Conservation (phyloP, 2,888 invertebrate genomes). For the Petrophora chlorosata region DNA sequence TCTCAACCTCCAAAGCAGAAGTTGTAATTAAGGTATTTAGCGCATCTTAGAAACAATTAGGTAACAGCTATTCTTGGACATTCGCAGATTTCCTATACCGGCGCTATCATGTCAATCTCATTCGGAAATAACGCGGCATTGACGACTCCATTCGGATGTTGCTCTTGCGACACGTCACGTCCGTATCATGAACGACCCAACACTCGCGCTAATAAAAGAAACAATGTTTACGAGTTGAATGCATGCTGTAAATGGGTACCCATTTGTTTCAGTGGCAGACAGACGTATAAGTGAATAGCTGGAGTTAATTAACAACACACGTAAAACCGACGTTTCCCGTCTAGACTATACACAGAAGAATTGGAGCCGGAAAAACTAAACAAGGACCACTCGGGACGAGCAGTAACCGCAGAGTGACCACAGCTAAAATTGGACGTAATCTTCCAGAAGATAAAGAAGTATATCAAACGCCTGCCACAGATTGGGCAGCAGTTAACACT, state of each 20-base stretch:
- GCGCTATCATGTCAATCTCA: not conserved
- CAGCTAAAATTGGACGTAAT: slow-evolving; percentile 1
- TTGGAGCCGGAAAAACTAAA: not conserved
- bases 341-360: slow-evolving; percentile 10
- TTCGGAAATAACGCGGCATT: slow-evolving; percentile 14
- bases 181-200: slow-evolving; percentile 2
- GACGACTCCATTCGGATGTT: slow-evolving; percentile 7
- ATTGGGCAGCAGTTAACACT: not conserved
- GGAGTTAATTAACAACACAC: not conserved
- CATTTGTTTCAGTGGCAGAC: not conserved
- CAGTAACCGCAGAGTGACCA: not conserved
- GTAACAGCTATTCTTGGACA: not conserved
- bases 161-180: not conserved
- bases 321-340: not conserved
- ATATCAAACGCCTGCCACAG: slow-evolving; percentile 4
- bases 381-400: not conserved
- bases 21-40: slow-evolving; percentile 25
- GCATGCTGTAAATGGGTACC: not conserved
- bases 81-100: slow-evolving; percentile 19
- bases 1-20: slow-evolving; percentile 7
- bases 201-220: slow-evolving; percentile 8
- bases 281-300: not conserved
- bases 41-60: slow-evolving; percentile 15
- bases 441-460: slow-evolving; percentile 10
- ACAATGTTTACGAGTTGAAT: slow-evolving; percentile 2